A percentile compares a stretch with the other conserved stretches of the same genome.
Conservation (phyloP, 2,888 invertebrate genomes). For the Alloscopus bannaensis region DNA sequence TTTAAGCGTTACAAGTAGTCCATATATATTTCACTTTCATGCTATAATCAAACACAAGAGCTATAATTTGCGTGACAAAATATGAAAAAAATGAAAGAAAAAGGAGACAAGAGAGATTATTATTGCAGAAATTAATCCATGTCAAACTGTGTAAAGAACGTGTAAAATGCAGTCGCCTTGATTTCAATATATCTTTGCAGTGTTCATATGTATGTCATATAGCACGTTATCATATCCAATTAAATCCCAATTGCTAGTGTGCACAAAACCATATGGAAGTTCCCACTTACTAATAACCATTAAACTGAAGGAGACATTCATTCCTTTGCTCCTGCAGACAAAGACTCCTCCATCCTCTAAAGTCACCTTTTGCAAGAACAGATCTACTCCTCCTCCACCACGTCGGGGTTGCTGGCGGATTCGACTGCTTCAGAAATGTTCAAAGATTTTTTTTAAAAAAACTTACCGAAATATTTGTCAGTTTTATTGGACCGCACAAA, state of each 20-base stretch:
- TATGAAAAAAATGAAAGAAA: constrained; percentile 3
- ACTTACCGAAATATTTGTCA: neutral
- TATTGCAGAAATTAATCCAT: constrained; percentile 9
- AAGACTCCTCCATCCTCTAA: constrained; percentile 60
- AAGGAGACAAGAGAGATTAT: neutral
- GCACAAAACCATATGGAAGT: neutral
- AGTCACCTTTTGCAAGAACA: constrained; percentile 61
- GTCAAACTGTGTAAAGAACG: constrained; percentile 8
- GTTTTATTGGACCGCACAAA: neutral
- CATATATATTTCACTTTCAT: neutral
- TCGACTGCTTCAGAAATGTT: constrained; percentile 33
- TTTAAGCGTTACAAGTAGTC: neutral
- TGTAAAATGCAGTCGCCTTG: constrained; percentile 9
- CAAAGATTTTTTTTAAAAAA: neutral
- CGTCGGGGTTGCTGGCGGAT: constrained; percentile 63
- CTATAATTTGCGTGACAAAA: neutral
- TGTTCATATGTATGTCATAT: constrained; percentile 4
- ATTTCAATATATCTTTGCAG: constrained; percentile 10
- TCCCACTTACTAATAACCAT: constrained; percentile 65
- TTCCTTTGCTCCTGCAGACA: constrained; percentile 49
- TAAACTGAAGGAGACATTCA: constrained; percentile 55
- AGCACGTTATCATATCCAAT: constrained; percentile 1
- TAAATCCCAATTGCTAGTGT: constrained; percentile 2
- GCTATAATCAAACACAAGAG: too few relatives aligned
- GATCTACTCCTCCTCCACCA: constrained; percentile 66